Conservation (phyloP, 2,113 vertebrate species). For the Takifugu flavidus region DNA sequence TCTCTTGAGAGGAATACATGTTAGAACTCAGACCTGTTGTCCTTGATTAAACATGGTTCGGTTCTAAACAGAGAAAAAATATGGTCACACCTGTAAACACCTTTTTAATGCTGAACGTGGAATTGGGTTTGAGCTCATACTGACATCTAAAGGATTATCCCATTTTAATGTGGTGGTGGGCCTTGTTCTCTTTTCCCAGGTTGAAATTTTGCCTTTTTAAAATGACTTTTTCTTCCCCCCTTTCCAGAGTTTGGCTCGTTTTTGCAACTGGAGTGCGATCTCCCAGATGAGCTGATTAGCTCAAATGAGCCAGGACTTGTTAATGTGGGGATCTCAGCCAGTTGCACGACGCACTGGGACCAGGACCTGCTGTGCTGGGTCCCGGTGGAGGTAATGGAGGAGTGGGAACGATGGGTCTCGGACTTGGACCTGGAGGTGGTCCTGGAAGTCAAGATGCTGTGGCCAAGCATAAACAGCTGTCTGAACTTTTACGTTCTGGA, state of each 20-base stretch:
- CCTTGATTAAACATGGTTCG: constrained; percentile 7
- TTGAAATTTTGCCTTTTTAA: constrained; percentile 1
- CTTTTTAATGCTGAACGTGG: neutral
- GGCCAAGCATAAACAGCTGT: constrained; percentile 98
- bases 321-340: constrained; percentile 92
- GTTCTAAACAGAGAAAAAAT: constrained; percentile 18
- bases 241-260: constrained; percentile 92
- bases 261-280: constrained; percentile 96
- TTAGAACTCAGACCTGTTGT: constrained; percentile 6
- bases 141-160: constrained; percentile 34
- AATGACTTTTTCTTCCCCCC: neutral
- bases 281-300: constrained; percentile 97
- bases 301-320: constrained; percentile 86
- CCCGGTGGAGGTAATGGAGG: constrained; percentile 59
- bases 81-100: constrained; percentile 3
- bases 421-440: constrained; percentile 55
- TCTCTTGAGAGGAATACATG: neutral
- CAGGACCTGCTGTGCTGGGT: constrained; percentile 67
- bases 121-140: constrained; percentile 38
- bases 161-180: constrained; percentile 22
- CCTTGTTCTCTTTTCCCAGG: constrained; percentile 9
- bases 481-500: constrained; percentile 90
- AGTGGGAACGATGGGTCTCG: constrained; percentile 73
- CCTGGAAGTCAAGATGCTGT: constrained; percentile 85
- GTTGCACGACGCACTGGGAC: constrained; percentile 86